phyloP scores from a whole-genome alignment of 2,797 vertebrate genomes.

The Merluccius polli region DNA sequence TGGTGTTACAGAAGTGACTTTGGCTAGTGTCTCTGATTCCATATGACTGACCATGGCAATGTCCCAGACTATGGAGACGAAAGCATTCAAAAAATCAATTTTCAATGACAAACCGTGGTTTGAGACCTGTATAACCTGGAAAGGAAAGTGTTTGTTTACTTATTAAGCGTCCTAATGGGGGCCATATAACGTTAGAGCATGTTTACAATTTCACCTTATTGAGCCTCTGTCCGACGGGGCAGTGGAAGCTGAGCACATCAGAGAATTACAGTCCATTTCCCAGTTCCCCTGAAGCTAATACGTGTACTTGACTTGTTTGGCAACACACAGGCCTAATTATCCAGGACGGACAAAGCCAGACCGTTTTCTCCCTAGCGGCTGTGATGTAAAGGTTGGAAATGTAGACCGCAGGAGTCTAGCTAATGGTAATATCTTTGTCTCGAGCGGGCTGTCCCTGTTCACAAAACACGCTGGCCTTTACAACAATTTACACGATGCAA shows the following conservation, averaged over 20 bases:
- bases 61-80: neutral
- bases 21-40: neutral
- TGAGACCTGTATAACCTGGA: neutral
- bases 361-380: neutral
- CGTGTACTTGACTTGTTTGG: neutral
- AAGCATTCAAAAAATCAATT: neutral
- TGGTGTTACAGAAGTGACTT: neutral
- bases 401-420: neutral
- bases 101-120: neutral
- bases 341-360: neutral
- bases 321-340: neutral
- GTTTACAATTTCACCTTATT: neutral
- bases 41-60: neutral
- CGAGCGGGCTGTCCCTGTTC: too few relatives aligned
- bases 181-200: neutral
- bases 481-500: neutral
- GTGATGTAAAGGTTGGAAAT: too few relatives aligned
- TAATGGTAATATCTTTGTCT: neutral
- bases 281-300: neutral
- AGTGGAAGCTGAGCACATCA: too few relatives aligned
- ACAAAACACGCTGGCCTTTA: too few relatives aligned
- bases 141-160: neutral
- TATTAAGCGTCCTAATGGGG: neutral
- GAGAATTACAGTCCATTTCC: too few relatives aligned
- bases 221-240: too few relatives aligned